phyloP scores from a whole-genome alignment of 2,797 vertebrate genomes.

The Stomatorhinus walkeri region DNA sequence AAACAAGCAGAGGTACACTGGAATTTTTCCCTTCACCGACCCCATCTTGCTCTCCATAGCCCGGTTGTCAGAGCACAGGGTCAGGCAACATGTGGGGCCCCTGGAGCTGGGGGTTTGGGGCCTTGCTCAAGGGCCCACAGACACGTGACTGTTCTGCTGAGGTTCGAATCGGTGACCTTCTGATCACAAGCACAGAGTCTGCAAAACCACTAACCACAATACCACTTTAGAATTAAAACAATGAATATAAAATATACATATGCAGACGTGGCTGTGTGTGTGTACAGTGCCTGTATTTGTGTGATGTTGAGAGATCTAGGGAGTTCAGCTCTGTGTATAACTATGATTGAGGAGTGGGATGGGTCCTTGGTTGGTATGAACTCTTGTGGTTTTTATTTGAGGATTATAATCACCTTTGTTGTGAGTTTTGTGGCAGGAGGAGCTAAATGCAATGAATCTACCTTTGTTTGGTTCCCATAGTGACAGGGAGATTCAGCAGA shows the following conservation, averaged over 20 bases:
- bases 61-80: too few relatives aligned
- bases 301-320: neutral
- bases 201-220: too few relatives aligned
- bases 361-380: neutral
- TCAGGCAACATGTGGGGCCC: too few relatives aligned
- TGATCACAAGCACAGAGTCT: too few relatives aligned
- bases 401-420: neutral
- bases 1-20: too few relatives aligned
- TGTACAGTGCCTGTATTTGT: neutral
- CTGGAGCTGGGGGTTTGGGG: too few relatives aligned
- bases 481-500: constrained; percentile 7
- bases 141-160: too few relatives aligned
- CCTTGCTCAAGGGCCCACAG: too few relatives aligned
- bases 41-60: too few relatives aligned
- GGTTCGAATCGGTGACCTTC: too few relatives aligned
- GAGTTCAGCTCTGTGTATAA: neutral
- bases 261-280: neutral
- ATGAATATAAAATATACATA: neutral
- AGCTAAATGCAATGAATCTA: neutral
- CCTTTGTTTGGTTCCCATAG: constrained; percentile 27
- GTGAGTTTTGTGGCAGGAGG: neutral
- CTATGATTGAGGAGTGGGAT: neutral
- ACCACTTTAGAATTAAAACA: neutral
- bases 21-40: too few relatives aligned
- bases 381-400: neutral